These are phyloP conservation scores for Phaethornis superciliosus DNA, from an alignment of 2,113 vertebrate genomes.

Conservation along the genomic window DNA sequence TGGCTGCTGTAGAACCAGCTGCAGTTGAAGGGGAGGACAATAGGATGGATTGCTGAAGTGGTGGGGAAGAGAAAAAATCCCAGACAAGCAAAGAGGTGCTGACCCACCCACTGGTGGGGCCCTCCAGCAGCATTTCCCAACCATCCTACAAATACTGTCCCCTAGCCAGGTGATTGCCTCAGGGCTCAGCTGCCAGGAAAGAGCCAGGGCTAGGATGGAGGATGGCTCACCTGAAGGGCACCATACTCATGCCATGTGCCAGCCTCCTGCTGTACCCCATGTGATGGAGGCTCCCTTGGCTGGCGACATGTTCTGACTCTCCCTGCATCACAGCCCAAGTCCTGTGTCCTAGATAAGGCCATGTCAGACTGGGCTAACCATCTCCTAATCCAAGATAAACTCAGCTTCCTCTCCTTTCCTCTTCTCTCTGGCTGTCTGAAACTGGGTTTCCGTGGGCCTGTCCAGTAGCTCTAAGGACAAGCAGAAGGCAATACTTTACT, in stretches of 20 bases:
- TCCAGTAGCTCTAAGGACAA: neutral
- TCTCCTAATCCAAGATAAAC: neutral
- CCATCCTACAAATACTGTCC: neutral
- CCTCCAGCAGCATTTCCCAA: neutral
- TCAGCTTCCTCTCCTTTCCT: neutral
- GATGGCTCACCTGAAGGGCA: neutral
- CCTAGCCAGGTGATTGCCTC: rapidly evolving
- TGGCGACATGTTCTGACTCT: neutral
- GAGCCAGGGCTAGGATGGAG: neutral
- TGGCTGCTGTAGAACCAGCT: neutral
- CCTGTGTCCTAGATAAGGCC: neutral
- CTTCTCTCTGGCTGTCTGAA: neutral
- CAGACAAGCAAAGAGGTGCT: neutral
- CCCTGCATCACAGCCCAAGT: neutral
- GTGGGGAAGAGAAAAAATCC: neutral
- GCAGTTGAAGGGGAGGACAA: neutral
- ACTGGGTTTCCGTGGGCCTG: neutral
- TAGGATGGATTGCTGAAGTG: neutral
- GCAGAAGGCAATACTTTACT: neutral
- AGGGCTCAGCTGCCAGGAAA: neutral
- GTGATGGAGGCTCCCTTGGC: neutral
- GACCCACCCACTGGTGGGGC: neutral
- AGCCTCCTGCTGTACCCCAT: rapidly evolving
- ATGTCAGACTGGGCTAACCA: neutral
- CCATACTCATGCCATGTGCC: neutral